Percentiles rank a stretch among this genome's conserved stretches.
phyloP scores from a whole-genome alignment of 2,113 vertebrate species.

The Malurus cyaneus region DNA sequence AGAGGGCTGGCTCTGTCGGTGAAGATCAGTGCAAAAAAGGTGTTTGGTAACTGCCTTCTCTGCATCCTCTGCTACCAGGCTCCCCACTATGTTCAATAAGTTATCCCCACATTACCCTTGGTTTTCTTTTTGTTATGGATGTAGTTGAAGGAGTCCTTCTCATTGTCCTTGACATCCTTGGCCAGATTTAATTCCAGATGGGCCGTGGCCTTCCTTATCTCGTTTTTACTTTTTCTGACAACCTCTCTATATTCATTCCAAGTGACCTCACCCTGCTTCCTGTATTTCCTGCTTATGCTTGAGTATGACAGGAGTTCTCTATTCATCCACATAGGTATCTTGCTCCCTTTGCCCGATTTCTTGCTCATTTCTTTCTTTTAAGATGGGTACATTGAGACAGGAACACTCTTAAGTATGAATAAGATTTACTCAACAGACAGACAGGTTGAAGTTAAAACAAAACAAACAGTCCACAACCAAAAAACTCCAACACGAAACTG shows the following conservation, averaged over 20 bases:
- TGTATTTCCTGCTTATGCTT: neutral
- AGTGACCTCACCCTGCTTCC: neutral
- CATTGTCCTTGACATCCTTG: neutral
- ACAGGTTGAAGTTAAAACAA: neutral
- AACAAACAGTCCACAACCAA: neutral
- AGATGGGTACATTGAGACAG: neutral
- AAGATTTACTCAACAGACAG: neutral
- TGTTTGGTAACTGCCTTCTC: neutral
- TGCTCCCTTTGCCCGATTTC: neutral
- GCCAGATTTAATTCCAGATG: neutral
- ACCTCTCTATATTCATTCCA: neutral
- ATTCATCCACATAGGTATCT: neutral
- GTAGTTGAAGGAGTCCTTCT: neutral
- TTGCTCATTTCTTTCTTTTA: neutral
- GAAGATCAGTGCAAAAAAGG: neutral
- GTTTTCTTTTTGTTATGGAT: neutral
- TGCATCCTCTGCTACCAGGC: neutral
- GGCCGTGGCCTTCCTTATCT: neutral
- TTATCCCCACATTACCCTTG: neutral
- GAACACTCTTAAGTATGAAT: neutral
- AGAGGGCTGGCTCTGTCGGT: neutral
- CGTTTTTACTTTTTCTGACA: neutral
- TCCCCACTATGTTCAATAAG: neutral
- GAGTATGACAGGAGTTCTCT: neutral
- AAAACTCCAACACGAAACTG: neutral